Base-by-base conservation (phyloP, 2,888 invertebrate genomes). In the Pteria penguin region DNA sequence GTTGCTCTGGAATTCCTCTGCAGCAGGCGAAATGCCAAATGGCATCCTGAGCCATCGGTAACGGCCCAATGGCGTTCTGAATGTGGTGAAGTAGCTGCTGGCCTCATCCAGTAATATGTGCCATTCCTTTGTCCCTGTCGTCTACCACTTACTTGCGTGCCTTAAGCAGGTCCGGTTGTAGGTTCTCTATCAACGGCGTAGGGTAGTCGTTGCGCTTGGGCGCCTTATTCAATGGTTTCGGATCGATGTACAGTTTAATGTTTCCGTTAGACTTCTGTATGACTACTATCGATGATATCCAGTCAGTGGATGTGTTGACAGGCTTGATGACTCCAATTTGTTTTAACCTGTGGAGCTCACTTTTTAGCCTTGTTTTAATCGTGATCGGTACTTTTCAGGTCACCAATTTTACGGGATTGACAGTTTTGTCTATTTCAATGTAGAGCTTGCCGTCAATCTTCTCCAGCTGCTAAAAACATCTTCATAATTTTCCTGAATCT, bases 21-120 rank as follows among this genome's bases (percentile, higher is more conserved):
- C 62, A 4, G 78, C 73, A 4, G 63, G 27, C 4, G 45, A 61
- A 24, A 81, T 69, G 0, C 82, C 84, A 65, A 81, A 79, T 26
- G 79, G 82, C 62, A 83, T 60, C 18, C 81, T 11, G 1, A 33
- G 26, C 79, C 81, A 82, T 33, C 76, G 58, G 32, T 81, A 82
- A 22, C 75, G n/a, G 24, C 76, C 80, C 61, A 62, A 81, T 45
- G 79, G 78, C 11, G 83, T 79, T 14, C 69, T 55, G 33, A 32
- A 82, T 5, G 79, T 84, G 4, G 78, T 81, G 1, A 81, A 61
- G 8, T 36, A 36, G 32, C 76, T 75, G 24, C 70, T 76, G 29
- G 77, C 72, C 5, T 76, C 67, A 61, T 79, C 77, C 18, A 79
- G 52, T 27, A 66, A 22, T 11, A 78, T 52, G 14, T 80, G 73